These are phyloP conservation scores for Pollenia angustigena DNA, from an alignment of 2,888 invertebrate genomes.

Conservation along the genomic window DNA sequence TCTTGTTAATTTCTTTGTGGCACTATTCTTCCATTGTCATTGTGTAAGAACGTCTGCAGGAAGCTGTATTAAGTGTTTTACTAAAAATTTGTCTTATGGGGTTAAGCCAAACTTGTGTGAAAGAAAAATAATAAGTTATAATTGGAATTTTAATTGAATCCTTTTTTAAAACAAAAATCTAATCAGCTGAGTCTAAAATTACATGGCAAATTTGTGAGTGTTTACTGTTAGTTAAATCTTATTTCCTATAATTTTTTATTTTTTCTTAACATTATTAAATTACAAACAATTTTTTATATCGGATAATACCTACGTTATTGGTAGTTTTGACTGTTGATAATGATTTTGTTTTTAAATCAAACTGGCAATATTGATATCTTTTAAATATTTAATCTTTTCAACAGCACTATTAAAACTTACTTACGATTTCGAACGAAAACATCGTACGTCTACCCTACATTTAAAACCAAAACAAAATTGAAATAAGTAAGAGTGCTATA, in stretches of 20 bases:
- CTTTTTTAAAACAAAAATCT: slow-evolving; percentile 33
- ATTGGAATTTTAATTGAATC: slow-evolving; percentile 65
- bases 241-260: not conserved
- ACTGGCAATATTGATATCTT: no score
- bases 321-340: no score
- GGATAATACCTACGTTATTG: no score
- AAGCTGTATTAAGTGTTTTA: slow-evolving; percentile 56
- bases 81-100: slow-evolving; percentile 45
- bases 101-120: slow-evolving; percentile 39
- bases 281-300: no score
- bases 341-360: no score
- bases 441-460: no score
- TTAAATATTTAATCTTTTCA: no score
- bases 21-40: slow-evolving; percentile 4
- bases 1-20: slow-evolving; percentile 42
- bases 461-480: no score
- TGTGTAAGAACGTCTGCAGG: slow-evolving; percentile 43
- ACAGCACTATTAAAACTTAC: no score
- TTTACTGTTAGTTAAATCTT: not conserved
- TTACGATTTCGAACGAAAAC: no score
- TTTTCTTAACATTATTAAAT: not conserved
- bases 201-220: not conserved
- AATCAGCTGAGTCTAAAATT: slow-evolving; percentile 32
- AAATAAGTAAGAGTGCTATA: no score
- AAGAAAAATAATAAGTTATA: slow-evolving; percentile 43